Base-by-base conservation (phyloP, 2,113 vertebrate species). In the Stictonetta naevosa region DNA sequence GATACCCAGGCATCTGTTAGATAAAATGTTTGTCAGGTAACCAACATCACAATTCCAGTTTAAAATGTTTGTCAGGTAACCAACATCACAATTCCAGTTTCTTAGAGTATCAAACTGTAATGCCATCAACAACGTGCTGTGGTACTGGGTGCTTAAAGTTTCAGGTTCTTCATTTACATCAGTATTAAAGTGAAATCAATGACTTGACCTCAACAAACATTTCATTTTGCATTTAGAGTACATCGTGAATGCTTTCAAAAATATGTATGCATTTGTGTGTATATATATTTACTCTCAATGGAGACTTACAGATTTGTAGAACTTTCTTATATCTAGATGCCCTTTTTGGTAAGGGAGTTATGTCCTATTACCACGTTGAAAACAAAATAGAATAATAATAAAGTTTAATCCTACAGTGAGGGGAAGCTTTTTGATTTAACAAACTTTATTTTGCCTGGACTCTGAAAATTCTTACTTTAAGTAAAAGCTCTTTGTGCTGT, bases 11-110 rank as follows among this genome's bases (percentile, higher is more conserved):
- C n/a, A 23, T 46, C 36, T 87, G 22, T 88, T 77, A 22, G 18
- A 52, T 33, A 33, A 58, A 76, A 26, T 62, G 13, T 21, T 85
- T 0, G 1, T 28, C 1, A 2, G 1, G 1, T 86, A 77, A 77
- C 38, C 38, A 38, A 38, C 38, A 11, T 38, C 38, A 38, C 38
- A 38, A 8, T 26, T 80, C 13, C 10, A 33, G 48, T 2, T 33
- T 63, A n/a, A n/a, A n/a, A n/a, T n/a, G n/a, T 8, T 38, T 8
- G 38, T 38, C 38, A 38, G 38, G 38, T 38, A 38, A 59, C 12
- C 73, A 36, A 29, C 5, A 22, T 69, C 16, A 31, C 48, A 44
- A 8, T 26, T 80, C 13, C 10, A 33, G 48, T 2, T 33, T 63
- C 33, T 81, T 75, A 67, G 23, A 48, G 19, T 33, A 10, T 60